Evolutionary conservation across 2,888 invertebrate species (phyloP).

Genomic region (Acrobasis consociella): DNA sequence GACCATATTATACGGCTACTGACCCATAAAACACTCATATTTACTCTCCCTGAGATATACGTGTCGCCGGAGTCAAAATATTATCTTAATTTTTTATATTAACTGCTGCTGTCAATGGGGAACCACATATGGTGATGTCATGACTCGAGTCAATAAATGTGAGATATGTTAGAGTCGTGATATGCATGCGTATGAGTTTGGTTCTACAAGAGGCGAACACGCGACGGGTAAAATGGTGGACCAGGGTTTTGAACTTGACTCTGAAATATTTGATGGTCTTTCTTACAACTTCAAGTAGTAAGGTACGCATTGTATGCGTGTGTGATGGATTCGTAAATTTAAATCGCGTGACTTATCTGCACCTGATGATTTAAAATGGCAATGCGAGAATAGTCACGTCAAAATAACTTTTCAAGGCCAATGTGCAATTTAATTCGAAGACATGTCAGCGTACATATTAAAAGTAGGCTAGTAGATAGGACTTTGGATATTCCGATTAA

Average conservation of each 20-base stretch:
- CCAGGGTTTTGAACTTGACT: background rate
- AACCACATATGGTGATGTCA: constrained; percentile 76
- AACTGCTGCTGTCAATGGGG: constrained; percentile 64
- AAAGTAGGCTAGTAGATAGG: no score
- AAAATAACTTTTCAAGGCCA: no score
- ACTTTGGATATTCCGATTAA: no score
- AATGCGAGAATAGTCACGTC: no score
- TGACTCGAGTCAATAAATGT: constrained; percentile 77
- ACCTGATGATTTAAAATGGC: no score
- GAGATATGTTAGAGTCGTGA: constrained; percentile 73
- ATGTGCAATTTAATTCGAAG: no score
- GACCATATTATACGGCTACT: constrained; percentile 49
- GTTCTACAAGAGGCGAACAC: constrained; percentile 40
- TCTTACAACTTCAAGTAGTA: background rate
- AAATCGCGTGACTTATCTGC: no score
- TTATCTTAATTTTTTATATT: constrained; percentile 67
- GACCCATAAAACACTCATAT: constrained; percentile 52
- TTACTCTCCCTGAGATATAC: constrained; percentile 51
- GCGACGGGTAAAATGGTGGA: constrained; percentile 46
- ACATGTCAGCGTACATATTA: no score
- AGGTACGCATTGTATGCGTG: background rate
- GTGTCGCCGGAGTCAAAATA: constrained; percentile 63
- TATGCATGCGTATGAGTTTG: constrained; percentile 61
- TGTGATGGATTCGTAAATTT: background rate
- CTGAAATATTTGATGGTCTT: constrained; percentile 1